Evolutionary conservation across 2,797 vertebrate species (phyloP).

Genomic region (Girardinus metallicus): DNA sequence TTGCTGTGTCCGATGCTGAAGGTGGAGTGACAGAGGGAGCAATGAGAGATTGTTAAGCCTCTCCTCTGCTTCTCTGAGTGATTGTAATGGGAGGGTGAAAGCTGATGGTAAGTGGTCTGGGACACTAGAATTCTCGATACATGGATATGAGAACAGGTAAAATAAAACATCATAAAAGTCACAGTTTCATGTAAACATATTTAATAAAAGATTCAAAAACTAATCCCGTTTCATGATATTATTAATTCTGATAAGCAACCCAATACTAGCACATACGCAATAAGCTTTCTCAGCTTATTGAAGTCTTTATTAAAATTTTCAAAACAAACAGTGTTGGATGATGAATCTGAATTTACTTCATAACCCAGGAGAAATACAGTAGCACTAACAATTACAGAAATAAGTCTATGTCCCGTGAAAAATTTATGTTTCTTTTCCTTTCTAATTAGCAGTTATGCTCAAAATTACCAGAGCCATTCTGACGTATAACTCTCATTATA

Average conservation of each 20-base stretch:
- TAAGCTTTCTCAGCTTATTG: slow-evolving; percentile 14
- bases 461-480: slow-evolving; percentile 50
- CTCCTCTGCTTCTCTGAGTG: slow-evolving; percentile 40
- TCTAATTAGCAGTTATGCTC: slow-evolving; percentile 44
- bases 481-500: slow-evolving; percentile 56
- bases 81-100: slow-evolving; percentile 19
- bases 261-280: slow-evolving; percentile 2
- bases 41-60: slow-evolving; percentile 41
- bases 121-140: slow-evolving; percentile 46
- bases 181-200: slow-evolving; percentile 49
- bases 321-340: background rate
- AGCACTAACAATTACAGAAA: background rate
- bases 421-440: slow-evolving; percentile 12
- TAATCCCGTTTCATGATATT: slow-evolving; percentile 43
- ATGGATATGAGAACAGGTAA: background rate
- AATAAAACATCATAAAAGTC: slow-evolving; percentile 43
- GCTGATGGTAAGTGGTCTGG: slow-evolving; percentile 22
- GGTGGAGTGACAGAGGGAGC: slow-evolving; percentile 52
- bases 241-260: slow-evolving; percentile 21
- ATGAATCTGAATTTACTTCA: slow-evolving; percentile 12
- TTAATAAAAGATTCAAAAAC: slow-evolving; percentile 40
- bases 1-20: slow-evolving; percentile 63
- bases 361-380: background rate
- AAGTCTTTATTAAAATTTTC: slow-evolving; percentile 10
- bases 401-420: slow-evolving; percentile 6